phyloP scores from a whole-genome alignment of 1,140 invertebrate species.

The Lucilia sericata region DNA sequence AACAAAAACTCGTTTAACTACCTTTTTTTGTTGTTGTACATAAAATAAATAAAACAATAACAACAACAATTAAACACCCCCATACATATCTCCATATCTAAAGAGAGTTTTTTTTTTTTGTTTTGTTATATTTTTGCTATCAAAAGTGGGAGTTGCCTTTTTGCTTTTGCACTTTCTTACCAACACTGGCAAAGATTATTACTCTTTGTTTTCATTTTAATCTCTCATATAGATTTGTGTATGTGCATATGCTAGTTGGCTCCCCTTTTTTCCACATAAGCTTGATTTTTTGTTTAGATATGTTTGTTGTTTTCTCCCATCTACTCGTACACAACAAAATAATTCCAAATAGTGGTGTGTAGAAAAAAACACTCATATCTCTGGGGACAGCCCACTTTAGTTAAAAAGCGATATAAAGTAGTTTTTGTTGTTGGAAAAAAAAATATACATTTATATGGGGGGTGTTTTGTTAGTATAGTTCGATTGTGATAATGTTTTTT shows the following conservation, averaged over 20 bases:
- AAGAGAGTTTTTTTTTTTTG: slow-evolving; percentile 8
- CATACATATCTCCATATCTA: slow-evolving; percentile 33
- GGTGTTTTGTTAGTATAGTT: slow-evolving; percentile 1
- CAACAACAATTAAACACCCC: not conserved
- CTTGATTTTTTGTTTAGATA: slow-evolving; percentile 45
- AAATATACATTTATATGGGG: not conserved
- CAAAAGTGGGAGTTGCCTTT: slow-evolving; percentile 47
- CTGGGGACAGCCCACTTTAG: slow-evolving; percentile 47
- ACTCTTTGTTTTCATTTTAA: not conserved
- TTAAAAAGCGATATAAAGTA: slow-evolving; percentile 9
- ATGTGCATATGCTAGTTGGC: not conserved
- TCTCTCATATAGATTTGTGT: not conserved
- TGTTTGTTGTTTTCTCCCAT: not conserved
- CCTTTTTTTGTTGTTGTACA: not conserved
- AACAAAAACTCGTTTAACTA: not conserved
- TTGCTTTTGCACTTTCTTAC: not conserved
- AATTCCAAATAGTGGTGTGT: not conserved
- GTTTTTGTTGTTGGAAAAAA: not conserved
- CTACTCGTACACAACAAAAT: too few species aligned
- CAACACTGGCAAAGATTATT: not conserved
- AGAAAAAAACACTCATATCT: slow-evolving; percentile 22
- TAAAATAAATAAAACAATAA: not conserved
- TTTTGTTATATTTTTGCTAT: slow-evolving; percentile 1
- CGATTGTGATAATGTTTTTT: not conserved
- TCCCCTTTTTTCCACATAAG: not conserved